Percentiles rank a stretch among this genome's conserved stretches.
Conservation (phyloP, 2,888 invertebrate species). For the Tetramorium bicarinatum region DNA sequence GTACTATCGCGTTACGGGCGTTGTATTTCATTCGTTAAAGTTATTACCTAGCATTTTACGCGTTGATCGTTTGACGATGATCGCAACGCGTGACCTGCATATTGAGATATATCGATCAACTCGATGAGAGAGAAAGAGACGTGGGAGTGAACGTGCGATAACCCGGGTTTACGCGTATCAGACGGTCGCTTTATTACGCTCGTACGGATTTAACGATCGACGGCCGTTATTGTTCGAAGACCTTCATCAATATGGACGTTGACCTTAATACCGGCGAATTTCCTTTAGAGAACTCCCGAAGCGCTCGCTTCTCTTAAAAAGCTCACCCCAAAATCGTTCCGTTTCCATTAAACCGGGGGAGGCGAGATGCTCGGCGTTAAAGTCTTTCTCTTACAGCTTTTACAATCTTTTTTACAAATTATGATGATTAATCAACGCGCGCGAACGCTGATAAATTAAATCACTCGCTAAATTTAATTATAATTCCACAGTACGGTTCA, state of each 20-base stretch:
- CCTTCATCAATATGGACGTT: constrained; percentile 41
- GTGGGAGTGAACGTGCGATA: constrained; percentile 39
- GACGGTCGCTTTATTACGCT: constrained; percentile 48
- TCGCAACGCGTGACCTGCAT: neutral
- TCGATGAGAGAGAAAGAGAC: neutral
- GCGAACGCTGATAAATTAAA: constrained; percentile 2
- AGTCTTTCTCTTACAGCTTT: neutral
- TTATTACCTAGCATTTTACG: constrained; percentile 1
- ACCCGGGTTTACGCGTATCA: constrained; percentile 42
- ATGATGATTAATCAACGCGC: constrained; percentile 5
- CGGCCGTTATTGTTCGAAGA: constrained; percentile 37
- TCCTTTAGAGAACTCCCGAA: constrained; percentile 22
- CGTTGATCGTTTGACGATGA: neutral
- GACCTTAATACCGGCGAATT: constrained; percentile 43
- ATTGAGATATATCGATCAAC: constrained; percentile 36
- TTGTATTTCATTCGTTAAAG: neutral
- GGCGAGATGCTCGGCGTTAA: neutral
- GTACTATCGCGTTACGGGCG: neutral
- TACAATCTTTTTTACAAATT: constrained; percentile 11
- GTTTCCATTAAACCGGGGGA: neutral
- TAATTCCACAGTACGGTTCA: constrained; percentile 8
- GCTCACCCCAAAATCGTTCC: constrained; percentile 7
- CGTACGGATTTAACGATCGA: constrained; percentile 60
- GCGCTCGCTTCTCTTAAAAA: constrained; percentile 1
- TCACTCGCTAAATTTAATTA: constrained; percentile 39